Evolutionary conservation across 2,113 vertebrate species (phyloP).

Genomic region (Theristicus caerulescens): DNA sequence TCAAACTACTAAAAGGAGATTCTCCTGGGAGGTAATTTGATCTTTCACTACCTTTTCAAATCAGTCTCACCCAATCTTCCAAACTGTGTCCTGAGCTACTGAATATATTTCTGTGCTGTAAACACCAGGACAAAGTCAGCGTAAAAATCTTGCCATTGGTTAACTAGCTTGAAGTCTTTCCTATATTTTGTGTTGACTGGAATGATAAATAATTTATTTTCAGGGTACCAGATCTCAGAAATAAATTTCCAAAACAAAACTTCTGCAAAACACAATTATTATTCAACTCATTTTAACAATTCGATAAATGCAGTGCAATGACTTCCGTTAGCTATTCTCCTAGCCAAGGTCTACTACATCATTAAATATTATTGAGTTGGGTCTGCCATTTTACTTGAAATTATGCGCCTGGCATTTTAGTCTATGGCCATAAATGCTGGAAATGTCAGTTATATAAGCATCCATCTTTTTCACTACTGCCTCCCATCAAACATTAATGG

Average conservation of each 20-base stretch:
- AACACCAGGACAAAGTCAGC: not conserved
- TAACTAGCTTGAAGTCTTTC: not conserved
- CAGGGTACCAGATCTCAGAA: not conserved
- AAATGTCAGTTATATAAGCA: slow-evolving; percentile 76
- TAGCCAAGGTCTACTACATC: slow-evolving; percentile 60
- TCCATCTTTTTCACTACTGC: slow-evolving; percentile 75
- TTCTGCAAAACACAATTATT: slow-evolving; percentile 39
- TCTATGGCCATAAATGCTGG: slow-evolving; percentile 73
- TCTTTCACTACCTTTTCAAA: not conserved
- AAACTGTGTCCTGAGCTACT: not conserved
- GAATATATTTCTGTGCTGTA: not conserved
- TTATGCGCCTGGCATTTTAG: slow-evolving; percentile 77
- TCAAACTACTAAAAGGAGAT: not conserved
- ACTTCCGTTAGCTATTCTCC: slow-evolving; percentile 52
- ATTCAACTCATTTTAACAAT: slow-evolving; percentile 68
- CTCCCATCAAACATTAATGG: slow-evolving; percentile 74
- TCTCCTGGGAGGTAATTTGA: not conserved
- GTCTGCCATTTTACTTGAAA: slow-evolving; percentile 75
- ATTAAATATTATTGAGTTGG: slow-evolving; percentile 79
- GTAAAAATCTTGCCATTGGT: not conserved
- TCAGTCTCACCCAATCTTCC: not conserved
- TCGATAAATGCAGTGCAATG: slow-evolving; percentile 63
- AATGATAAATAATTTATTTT: slow-evolving; percentile 20
- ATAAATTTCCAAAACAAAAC: slow-evolving; percentile 56
- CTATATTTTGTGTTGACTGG: not conserved